These are phyloP conservation scores for Lagorchestes hirsutus DNA, from an alignment of 2,797 vertebrate genomes.

Conservation along the genomic window DNA sequence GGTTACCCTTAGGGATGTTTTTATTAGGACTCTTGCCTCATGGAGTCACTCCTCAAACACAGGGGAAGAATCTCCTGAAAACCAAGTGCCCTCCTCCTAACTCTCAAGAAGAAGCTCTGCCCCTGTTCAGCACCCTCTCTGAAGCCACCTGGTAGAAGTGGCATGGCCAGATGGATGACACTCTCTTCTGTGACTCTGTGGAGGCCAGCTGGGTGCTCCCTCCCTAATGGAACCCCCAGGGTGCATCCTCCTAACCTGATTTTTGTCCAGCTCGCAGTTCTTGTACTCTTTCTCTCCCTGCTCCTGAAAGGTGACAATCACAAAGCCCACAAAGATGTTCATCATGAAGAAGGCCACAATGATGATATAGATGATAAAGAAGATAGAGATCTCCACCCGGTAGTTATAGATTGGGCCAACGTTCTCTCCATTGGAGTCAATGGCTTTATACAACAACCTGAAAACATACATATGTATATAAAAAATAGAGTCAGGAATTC, in stretches of 20 bases:
- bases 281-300: conserved; percentile 99
- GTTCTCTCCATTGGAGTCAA: conserved; percentile 98
- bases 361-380: conserved; percentile 99
- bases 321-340: conserved; percentile 99
- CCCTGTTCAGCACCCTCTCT: not conserved
- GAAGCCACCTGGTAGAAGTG: not conserved
- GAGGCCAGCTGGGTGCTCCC: not conserved
- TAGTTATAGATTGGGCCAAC: conserved; percentile 98
- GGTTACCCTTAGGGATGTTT: not conserved
- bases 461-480: conserved; percentile 51
- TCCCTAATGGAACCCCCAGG: conserved; percentile 56
- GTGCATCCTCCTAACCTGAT: conserved; percentile 92
- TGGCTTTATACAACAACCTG: conserved; percentile 98
- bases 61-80: not conserved
- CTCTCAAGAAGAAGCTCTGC: not conserved
- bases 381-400: conserved; percentile 98
- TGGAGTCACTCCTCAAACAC: not conserved
- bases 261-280: conserved; percentile 99
- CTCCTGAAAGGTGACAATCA: conserved; percentile 99
- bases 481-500: not conserved
- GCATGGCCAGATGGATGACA: rapidly evolving
- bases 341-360: conserved; percentile 99
- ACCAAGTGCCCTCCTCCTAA: not conserved
- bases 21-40: not conserved
- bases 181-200: not conserved